phyloP scores from a whole-genome alignment of 2,113 vertebrate genomes.

The Larimichthys polyactis region DNA sequence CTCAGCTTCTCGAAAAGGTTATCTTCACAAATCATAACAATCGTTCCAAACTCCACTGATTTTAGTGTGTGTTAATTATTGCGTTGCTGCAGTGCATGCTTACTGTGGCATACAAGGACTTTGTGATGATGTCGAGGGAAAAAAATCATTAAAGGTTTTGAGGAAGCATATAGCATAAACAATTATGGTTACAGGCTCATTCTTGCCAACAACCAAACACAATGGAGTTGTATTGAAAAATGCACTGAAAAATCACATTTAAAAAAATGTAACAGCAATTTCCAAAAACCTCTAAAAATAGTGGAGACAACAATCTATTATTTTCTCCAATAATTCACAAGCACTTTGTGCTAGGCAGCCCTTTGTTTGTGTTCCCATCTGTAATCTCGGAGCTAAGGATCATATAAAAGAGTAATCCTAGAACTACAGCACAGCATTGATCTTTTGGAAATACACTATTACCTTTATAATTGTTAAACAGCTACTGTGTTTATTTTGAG shows the following conservation, averaged over 20 bases:
- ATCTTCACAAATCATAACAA: slow-evolving; percentile 32
- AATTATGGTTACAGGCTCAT: not conserved
- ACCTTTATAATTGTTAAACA: too few species aligned
- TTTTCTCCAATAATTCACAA: not conserved
- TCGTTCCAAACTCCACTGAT: not conserved
- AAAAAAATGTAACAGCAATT: not conserved
- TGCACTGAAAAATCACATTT: not conserved
- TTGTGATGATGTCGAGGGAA: not conserved
- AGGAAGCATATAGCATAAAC: not conserved
- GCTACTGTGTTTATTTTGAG: not conserved
- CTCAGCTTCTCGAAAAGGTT: slow-evolving; percentile 39
- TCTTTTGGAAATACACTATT: too few species aligned
- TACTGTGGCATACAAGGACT: not conserved
- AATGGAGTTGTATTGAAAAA: not conserved
- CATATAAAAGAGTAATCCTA: not conserved
- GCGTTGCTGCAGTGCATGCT: not conserved
- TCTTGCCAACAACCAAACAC: not conserved
- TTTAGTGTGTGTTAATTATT: not conserved
- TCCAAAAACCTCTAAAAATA: not conserved
- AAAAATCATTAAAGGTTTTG: not conserved
- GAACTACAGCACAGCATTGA: not conserved
- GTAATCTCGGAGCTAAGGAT: not conserved
- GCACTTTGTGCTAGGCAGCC: not conserved
- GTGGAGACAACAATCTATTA: too few species aligned
- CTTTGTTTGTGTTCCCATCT: not conserved